Evolutionary conservation across 2,797 vertebrate genomes (phyloP).

Genomic region (Galago senegalensis): DNA sequence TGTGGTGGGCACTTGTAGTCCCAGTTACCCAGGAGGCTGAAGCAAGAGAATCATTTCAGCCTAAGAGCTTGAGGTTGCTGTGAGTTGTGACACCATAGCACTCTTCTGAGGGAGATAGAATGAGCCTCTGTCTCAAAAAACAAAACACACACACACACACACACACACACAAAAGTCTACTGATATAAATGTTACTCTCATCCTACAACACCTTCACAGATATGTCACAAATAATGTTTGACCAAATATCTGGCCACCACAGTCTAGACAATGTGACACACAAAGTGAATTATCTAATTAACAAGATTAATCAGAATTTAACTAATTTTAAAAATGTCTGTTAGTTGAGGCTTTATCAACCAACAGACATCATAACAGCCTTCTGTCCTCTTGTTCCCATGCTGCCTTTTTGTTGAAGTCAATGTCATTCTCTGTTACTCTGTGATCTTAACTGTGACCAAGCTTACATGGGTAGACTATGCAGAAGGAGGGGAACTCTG

Average conservation of each 20-base stretch:
- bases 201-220: not conserved
- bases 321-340: constrained; percentile 4
- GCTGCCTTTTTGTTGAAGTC: not conserved
- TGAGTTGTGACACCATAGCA: too few species aligned
- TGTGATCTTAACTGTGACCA: not conserved
- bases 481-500: not conserved
- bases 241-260: not conserved
- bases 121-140: too few species aligned
- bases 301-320: not conserved
- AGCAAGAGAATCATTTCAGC: too few species aligned
- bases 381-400: not conserved
- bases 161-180: not conserved
- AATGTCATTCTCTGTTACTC: not conserved
- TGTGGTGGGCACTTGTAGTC: too few species aligned
- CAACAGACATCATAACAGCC: not conserved
- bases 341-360: not conserved
- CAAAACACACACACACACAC: too few species aligned
- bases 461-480: not conserved
- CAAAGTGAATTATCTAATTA: not conserved
- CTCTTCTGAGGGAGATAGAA: too few species aligned
- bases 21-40: too few species aligned
- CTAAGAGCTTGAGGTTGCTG: too few species aligned
- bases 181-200: not conserved
- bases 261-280: constrained; percentile 31
- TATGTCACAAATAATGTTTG: not conserved